Evolutionary conservation across 2,888 invertebrate genomes (phyloP).

Genomic region (Sphecodes monilicornis): DNA sequence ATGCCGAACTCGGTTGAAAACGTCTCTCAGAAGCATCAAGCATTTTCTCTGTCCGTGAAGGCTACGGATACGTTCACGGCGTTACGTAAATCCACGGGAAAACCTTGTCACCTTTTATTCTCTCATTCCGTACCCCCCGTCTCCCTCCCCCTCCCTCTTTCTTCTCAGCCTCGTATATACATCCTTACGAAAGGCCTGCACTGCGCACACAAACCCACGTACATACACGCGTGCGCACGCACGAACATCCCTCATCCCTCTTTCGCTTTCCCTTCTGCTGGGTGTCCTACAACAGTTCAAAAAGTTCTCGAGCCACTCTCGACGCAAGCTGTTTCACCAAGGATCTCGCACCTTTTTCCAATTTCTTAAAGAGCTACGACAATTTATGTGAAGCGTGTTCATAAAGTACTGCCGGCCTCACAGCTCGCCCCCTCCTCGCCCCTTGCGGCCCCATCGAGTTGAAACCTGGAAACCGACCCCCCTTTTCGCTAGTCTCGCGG

Average conservation of each 20-base stretch:
- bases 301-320: conserved; percentile 83
- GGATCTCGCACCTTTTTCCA: conserved; percentile 82
- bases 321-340: conserved; percentile 82
- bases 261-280: conserved; percentile 41
- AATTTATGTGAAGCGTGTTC: conserved; percentile 84
- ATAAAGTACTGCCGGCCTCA: conserved; percentile 81
- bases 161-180: conserved; percentile 20
- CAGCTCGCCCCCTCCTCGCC: conserved; percentile 40
- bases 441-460: conserved; percentile 29
- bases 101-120: conserved; percentile 57
- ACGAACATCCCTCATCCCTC: conserved; percentile 41
- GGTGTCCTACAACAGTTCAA: conserved; percentile 76
- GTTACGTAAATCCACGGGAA: conserved; percentile 56
- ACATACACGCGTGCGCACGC: conserved; percentile 3
- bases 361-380: conserved; percentile 85
- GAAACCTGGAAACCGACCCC: conserved; percentile 53
- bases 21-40: conserved; percentile 9
- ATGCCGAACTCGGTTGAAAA: background rate
- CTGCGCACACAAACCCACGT: background rate
- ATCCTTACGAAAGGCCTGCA: conserved; percentile 22
- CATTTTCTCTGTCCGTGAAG: conserved; percentile 25
- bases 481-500: conserved; percentile 45
- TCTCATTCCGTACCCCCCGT: conserved; percentile 12
- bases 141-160: conserved; percentile 12
- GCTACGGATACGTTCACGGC: conserved; percentile 19